Percentiles rank a stretch among this genome's conserved stretches.
Evolutionary conservation across 2,113 vertebrate genomes (phyloP).

Genomic region (Corynorhinus townsendii): DNA sequence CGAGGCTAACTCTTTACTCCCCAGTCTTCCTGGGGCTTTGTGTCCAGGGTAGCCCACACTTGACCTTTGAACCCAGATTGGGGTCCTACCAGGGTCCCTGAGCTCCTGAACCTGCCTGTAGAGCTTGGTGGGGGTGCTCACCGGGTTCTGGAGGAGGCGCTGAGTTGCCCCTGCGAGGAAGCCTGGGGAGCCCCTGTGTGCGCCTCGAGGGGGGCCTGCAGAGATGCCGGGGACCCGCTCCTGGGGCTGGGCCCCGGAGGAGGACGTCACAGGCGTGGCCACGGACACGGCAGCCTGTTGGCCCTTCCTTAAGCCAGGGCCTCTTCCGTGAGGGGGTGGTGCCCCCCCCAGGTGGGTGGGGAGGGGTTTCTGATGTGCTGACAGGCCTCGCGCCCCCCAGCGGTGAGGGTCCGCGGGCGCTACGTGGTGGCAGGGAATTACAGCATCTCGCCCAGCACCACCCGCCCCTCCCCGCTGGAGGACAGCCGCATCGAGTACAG

Average conservation of each 20-base stretch:
- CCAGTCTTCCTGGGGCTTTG: accelerated
- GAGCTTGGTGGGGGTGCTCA: background rate
- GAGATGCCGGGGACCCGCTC: background rate
- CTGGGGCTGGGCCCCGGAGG: background rate
- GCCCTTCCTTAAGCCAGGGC: background rate
- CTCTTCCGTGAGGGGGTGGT: background rate
- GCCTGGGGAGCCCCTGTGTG: background rate
- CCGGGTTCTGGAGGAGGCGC: accelerated
- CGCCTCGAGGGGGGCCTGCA: too few relatives aligned
- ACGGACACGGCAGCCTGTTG: accelerated
- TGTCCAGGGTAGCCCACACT: too few relatives aligned
- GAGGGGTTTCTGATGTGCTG: background rate
- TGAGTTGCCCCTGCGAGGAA: accelerated
- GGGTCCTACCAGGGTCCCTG: background rate
- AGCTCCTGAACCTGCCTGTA: accelerated
- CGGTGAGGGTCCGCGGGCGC: slow-evolving; percentile 81
- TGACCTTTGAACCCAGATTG: background rate
- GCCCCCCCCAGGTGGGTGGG: background rate
- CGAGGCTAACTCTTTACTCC: accelerated
- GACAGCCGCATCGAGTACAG: slow-evolving; percentile 84
- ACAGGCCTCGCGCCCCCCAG: slow-evolving; percentile 64
- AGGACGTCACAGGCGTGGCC: background rate
- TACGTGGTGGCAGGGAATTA: slow-evolving; percentile 88
- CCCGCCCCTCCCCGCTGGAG: slow-evolving; percentile 89
- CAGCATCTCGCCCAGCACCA: slow-evolving; percentile 81